phyloP scores from a whole-genome alignment of 2,888 invertebrate species.

The Diarsia brunnea region DNA sequence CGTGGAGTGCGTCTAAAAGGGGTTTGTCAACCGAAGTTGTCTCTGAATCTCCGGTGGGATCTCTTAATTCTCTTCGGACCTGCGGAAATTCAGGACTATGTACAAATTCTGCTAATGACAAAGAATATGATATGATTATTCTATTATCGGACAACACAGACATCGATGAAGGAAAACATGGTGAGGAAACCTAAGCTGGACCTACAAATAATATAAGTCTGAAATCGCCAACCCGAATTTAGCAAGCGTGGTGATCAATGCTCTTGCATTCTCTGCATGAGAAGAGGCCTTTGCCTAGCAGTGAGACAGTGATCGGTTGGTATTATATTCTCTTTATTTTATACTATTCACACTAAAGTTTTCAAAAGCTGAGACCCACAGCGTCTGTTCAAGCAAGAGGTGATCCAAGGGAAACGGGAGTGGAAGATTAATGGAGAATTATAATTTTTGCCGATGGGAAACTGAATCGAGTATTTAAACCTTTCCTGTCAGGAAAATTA shows the following conservation, averaged over 20 bases:
- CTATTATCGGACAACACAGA: too few species aligned
- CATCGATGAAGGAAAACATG: too few species aligned
- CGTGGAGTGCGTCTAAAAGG: constrained; percentile 20
- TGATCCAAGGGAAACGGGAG: not conserved
- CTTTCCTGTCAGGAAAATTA: not conserved
- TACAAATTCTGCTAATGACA: not conserved
- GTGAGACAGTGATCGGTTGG: too few species aligned
- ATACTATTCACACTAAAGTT: not conserved
- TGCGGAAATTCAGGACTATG: constrained; percentile 38
- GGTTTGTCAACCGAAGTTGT: constrained; percentile 57
- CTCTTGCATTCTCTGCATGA: too few species aligned
- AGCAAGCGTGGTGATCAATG: too few species aligned
- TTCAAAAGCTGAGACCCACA: not conserved
- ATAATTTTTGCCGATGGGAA: not conserved
- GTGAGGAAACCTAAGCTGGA: too few species aligned
- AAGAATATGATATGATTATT: not conserved
- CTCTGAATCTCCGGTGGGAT: not conserved
- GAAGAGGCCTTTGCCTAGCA: too few species aligned
- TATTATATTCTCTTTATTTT: too few species aligned
- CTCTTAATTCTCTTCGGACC: constrained; percentile 69
- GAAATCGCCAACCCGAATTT: too few species aligned
- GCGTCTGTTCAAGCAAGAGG: not conserved
- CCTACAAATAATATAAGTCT: too few species aligned
- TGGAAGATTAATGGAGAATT: not conserved
- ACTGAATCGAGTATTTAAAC: not conserved